Base-by-base conservation (phyloP, 2,888 invertebrate genomes). In the Apodemia zela region DNA sequence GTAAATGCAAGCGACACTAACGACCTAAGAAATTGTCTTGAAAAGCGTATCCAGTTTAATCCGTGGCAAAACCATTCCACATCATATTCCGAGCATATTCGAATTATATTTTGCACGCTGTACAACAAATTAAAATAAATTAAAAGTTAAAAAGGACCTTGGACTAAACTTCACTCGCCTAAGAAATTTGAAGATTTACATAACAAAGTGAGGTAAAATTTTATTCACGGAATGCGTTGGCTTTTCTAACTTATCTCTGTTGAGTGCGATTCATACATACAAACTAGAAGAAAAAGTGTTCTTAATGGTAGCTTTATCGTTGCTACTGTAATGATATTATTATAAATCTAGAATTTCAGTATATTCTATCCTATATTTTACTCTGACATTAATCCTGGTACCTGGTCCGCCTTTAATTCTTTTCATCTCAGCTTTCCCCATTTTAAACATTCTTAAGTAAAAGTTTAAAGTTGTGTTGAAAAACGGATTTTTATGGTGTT, bases 171-270 rank as follows among this genome's bases (percentile, higher is more conserved):
- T 87, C 74, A 77, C 77, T 80, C 87, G 85, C 85, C 84, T 79
- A 79, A 87, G 89, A 88, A 89, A 90, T 89, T 89, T 88, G 84
- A 86, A 86, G 86, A 90, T 89, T 90, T 89, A 87, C 90, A 90
- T 90, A 89, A 90, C 90, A 89, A 90, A 89, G 89, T 88, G 83
- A 87, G 76, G 83, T 80, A 82, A 78, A 83, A 81, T 89, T 84
- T 86, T 84, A 79, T 84, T 85, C 82, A 78, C 77, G 79, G 80
- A 84, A 84, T 86, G 85, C 84, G 83, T 82, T 76, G 80, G 77
- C 76, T 83, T 84, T 80, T 75, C 76, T 76, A 78, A 78, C 78
- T 81, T 75, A 75, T 68, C 77, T 82, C 83, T 82, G 80, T 80
- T 74, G 73, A 69, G 69, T 73, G 70, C 68, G 68, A 69, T 75